A percentile compares a stretch with the other conserved stretches of the same genome.
phyloP scores from a whole-genome alignment of 2,888 invertebrate species.

The Thysanoteuthis rhombus region DNA sequence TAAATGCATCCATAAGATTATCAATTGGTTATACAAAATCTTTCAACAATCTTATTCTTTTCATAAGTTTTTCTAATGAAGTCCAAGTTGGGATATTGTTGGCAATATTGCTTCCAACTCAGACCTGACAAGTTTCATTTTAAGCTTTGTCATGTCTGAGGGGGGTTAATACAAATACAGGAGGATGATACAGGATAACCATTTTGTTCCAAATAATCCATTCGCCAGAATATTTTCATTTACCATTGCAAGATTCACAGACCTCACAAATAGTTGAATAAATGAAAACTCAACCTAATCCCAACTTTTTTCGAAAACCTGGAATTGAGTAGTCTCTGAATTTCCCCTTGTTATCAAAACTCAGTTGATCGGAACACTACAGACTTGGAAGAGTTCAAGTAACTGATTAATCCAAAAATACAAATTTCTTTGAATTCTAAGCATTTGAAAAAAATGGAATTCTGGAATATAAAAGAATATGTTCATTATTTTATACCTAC shows the following conservation, averaged over 20 bases:
- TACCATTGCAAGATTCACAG: not conserved
- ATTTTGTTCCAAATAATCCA: not conserved
- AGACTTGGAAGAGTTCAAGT: not conserved
- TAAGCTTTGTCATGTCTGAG: not conserved
- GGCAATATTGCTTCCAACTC: not conserved
- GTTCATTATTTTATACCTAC: too few species aligned
- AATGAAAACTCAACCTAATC: not conserved
- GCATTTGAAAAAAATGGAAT: too few species aligned
- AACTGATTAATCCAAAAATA: not conserved
- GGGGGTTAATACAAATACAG: not conserved
- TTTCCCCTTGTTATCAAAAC: not conserved
- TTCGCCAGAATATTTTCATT: not conserved
- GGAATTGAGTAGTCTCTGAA: not conserved
- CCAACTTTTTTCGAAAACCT: not conserved
- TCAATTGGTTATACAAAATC: not conserved
- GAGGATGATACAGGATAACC: not conserved
- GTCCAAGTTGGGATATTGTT: not conserved
- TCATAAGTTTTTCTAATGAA: not conserved
- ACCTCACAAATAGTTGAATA: not conserved
- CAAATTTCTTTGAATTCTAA: too few species aligned
- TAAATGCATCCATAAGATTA: not conserved
- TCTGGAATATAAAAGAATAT: too few species aligned
- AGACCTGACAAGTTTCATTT: not conserved
- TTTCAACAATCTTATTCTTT: not conserved
- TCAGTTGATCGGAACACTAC: not conserved